Percentiles rank a stretch among this genome's conserved stretches.
Evolutionary conservation across 1,140 invertebrate genomes (phyloP).

Genomic region (Phortica variegata): DNA sequence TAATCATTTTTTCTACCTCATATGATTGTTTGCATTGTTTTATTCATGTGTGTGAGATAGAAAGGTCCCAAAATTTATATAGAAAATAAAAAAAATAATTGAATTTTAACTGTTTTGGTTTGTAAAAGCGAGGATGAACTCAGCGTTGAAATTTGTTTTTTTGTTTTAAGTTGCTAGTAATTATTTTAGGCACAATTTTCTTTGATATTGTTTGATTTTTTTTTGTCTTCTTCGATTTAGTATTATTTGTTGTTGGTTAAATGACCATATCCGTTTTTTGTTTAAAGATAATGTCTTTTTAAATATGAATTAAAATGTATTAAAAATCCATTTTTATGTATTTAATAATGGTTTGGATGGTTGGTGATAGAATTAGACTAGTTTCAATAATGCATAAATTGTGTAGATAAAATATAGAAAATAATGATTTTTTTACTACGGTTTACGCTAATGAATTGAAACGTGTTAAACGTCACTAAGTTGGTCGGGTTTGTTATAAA

Average conservation of each 20-base stretch:
- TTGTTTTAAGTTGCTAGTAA: slow-evolving; percentile 20
- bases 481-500: too few species aligned
- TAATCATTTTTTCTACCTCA: too few species aligned
- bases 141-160: slow-evolving; percentile 13
- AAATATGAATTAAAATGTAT: slow-evolving; percentile 6
- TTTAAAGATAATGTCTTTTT: slow-evolving; percentile 20
- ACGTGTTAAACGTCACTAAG: too few species aligned
- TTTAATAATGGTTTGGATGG: neutral
- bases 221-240: slow-evolving; percentile 12
- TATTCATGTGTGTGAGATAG: too few species aligned
- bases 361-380: slow-evolving; percentile 23
- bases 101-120: slow-evolving; percentile 18
- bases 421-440: slow-evolving; percentile 21
- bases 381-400: slow-evolving; percentile 3
- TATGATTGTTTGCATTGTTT: too few species aligned
- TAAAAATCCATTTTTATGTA: neutral
- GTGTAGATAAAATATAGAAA: too few species aligned
- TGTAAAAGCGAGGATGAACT: slow-evolving; percentile 10
- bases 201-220: slow-evolving; percentile 7
- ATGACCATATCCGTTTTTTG: slow-evolving; percentile 57
- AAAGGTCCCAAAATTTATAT: too few species aligned
- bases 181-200: slow-evolving; percentile 39
- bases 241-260: slow-evolving; percentile 48
- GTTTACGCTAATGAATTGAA: slow-evolving; percentile 33
- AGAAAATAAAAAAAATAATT: too few species aligned